Evolutionary conservation across 2,797 vertebrate species (phyloP), one percentile per base, ranked within the genome.

Genomic region (Euthynnus affinis): DNA sequence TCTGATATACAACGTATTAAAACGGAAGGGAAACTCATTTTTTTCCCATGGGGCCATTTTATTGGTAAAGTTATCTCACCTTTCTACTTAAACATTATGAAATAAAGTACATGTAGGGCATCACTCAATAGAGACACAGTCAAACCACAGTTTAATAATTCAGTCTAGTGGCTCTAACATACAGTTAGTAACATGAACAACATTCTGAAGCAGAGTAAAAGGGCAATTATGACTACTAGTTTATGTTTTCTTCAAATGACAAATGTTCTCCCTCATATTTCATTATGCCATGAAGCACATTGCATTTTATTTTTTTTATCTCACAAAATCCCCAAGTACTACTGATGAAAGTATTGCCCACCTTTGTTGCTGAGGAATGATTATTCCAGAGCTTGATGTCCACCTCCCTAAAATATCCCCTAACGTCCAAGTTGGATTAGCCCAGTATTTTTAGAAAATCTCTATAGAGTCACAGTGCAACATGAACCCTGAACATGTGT

Each of bases 381-480:
- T 46, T 66, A 78, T 62, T 75, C 25, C 59, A 71, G 51, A 65
- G 40, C 18, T 7, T 44, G n/a, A 77, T n/a, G 1, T 37, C 32
- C 34, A 62, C 9, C 18, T 12, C 23, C 64, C 17, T 70, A 64
- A 85, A 76, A 79, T 75, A 80, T 78, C 65, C 52, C 63, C 63
- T 66, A 9, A 68, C 77, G 72, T 69, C 60, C 67, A 82, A 66
- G 56, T 46, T 71, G 64, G 40, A 74, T 42, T 22, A 78, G 58
- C 59, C 53, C 34, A 62, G 66, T 76, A 85, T 88, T 87, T 89
- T 88, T 80, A 87, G 71, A 86, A 84, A 82, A 76, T 74, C 71
- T 76, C 78, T 68, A 52, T 29, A 82, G 73, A 80, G 86, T 91
- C 92, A 93, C 91, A 93, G 92, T 92, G 90, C 74, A 87, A 88